These are phyloP conservation scores for Hycleus cichorii DNA, from an alignment of 1,140 invertebrate species.

Conservation along the genomic window DNA sequence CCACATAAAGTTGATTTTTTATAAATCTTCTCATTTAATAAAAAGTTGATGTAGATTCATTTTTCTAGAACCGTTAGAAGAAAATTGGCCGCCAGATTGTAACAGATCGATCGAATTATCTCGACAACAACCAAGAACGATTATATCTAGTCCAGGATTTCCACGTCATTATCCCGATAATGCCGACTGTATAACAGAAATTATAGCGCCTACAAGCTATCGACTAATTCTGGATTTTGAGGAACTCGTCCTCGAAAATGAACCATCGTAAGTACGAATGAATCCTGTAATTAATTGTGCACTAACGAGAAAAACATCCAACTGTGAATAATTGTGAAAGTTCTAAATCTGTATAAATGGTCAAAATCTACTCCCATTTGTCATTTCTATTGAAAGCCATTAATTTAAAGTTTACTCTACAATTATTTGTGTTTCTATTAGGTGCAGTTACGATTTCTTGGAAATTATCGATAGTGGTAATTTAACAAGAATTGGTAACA, in stretches of 20 bases:
- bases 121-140: slow-evolving; percentile 48
- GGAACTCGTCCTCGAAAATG: slow-evolving; percentile 60
- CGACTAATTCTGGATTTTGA: slow-evolving; percentile 58
- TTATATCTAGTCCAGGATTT: slow-evolving; percentile 59
- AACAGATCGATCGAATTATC: slow-evolving; percentile 55
- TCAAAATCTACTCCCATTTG: too few species aligned
- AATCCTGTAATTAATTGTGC: too few species aligned
- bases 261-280: slow-evolving; percentile 53
- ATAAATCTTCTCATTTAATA: too few species aligned
- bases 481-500: slow-evolving; percentile 7
- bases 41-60: neutral
- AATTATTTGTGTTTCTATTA: slow-evolving; percentile 29
- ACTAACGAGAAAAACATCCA: neutral
- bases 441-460: slow-evolving; percentile 65
- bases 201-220: slow-evolving; percentile 52
- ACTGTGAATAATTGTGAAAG: neutral
- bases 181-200: slow-evolving; percentile 52
- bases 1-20: too few species aligned
- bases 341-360: neutral
- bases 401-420: too few species aligned
- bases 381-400: too few species aligned
- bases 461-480: slow-evolving; percentile 49
- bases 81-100: slow-evolving; percentile 45
- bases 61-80: slow-evolving; percentile 37
- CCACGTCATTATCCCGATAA: slow-evolving; percentile 64